phyloP scores from a whole-genome alignment of 2,888 invertebrate species.

The Oasisia sp. region DNA sequence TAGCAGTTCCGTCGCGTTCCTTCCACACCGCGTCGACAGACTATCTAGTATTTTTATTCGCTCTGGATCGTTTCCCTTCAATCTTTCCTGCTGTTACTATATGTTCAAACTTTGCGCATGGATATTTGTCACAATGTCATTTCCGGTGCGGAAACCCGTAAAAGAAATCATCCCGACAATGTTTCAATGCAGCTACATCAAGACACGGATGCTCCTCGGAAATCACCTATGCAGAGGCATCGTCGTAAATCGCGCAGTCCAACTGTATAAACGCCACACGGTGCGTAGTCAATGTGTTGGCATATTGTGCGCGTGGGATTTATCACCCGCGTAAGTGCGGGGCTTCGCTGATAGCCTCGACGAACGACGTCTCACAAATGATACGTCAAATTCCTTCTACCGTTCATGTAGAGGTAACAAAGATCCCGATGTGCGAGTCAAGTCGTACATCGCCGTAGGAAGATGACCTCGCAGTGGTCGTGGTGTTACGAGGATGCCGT shows the following conservation, averaged over 20 bases:
- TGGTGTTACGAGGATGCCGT: neutral
- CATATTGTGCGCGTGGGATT: neutral
- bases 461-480: neutral
- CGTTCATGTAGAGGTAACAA: neutral
- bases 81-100: too few relatives aligned
- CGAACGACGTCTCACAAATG: neutral
- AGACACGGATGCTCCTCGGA: neutral
- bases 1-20: too few relatives aligned
- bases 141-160: neutral
- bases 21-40: too few relatives aligned
- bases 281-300: neutral
- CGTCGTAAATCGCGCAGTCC: neutral
- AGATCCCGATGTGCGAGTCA: neutral
- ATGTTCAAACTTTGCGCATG: too few relatives aligned
- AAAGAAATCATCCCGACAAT: neutral
- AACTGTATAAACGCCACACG: neutral
- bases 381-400: too few relatives aligned
- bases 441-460: neutral
- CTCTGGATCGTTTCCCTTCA: too few relatives aligned
- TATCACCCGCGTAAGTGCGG: neutral
- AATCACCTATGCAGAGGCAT: neutral
- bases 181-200: neutral
- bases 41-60: too few relatives aligned
- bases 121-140: neutral
- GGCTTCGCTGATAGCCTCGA: neutral